Conservation (phyloP, 2,888 invertebrate genomes). For the Colletes collaris region DNA sequence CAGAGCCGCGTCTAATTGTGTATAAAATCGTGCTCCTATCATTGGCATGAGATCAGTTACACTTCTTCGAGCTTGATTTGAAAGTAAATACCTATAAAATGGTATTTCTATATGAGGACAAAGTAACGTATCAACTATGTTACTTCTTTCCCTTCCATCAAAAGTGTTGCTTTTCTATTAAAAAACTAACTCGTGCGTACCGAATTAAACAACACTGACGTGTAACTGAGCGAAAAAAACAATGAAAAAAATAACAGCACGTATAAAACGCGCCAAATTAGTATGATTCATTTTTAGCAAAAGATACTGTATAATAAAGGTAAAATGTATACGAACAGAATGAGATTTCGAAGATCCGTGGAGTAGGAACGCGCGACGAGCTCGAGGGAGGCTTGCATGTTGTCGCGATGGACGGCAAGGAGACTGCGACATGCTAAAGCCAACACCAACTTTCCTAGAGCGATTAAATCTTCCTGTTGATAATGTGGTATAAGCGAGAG, state of each 20-base stretch:
- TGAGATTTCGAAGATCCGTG: slow-evolving; percentile 95
- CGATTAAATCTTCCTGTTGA: slow-evolving; percentile 95
- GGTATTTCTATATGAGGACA: slow-evolving; percentile 9
- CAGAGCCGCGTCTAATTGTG: slow-evolving; percentile 95
- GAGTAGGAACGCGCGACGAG: slow-evolving; percentile 96
- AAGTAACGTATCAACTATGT: no score
- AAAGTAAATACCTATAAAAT: slow-evolving; percentile 88
- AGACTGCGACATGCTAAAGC: slow-evolving; percentile 97
- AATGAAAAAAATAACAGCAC: no score
- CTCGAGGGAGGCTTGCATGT: slow-evolving; percentile 94
- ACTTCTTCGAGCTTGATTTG: slow-evolving; percentile 88
- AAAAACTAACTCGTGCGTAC: no score
- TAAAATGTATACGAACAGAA: slow-evolving; percentile 87
- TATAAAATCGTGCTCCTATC: slow-evolving; percentile 98
- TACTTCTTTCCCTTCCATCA: no score
- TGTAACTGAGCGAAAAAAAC: no score
- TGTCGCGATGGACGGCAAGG: slow-evolving; percentile 93
- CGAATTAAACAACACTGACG: no score
- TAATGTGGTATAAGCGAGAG: slow-evolving; percentile 88
- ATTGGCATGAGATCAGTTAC: slow-evolving; percentile 99
- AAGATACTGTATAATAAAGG: background rate
- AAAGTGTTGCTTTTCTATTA: no score
- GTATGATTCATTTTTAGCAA: no score
- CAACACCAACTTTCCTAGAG: slow-evolving; percentile 95
- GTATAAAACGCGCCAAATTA: no score